Base-by-base conservation (phyloP, 2,888 invertebrate species). In the Synergus japonicus region DNA sequence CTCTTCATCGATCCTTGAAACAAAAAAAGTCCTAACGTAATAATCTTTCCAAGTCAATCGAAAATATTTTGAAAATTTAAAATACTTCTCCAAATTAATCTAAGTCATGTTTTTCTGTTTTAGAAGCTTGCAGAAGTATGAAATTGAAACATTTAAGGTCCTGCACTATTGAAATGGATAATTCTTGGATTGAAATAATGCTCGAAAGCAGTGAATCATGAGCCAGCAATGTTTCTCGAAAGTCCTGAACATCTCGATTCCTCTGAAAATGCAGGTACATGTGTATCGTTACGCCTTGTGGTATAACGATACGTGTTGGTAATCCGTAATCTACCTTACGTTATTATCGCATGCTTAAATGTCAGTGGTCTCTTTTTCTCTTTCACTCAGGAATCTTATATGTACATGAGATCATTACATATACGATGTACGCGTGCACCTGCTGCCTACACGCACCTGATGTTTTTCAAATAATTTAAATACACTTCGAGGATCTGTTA, bases 271-370 rank as follows among this genome's bases (percentile, higher is more conserved):
- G n/a, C 5, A 41, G 41, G 49, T 41, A 73, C 73, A 73, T 54
- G 73, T 73, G 73, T 58, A 41, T 41, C 73, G 7, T 73, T 54
- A 73, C 73, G 73, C 73, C 73, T 73, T 73, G n/a, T 54, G 54
- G 73, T 54, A 73, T 69, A 69, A 69, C 69, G 69, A 69, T 69
- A 49, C 49, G 69, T 69, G 49, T 87, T 82, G 79, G 85, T 86
- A 88, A 88, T 87, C 83, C 80, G 85, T 86, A 88, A 88, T 87
- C 83, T 80, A 77, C 80, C 77, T 84, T 82, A 83, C 81, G 83
- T 87, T 85, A 89, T 89, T 88, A 89, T 88, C 85, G 83, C 83
- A 64, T 81, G 84, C 83, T 86, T 89, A 89, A 89, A 89, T 89
- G 89, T 86, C 89, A 89, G 86, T 86, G 86, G 85, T 89, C 85